phyloP scores from a whole-genome alignment of 2,888 invertebrate species.

The Pilophorus perplexus region DNA sequence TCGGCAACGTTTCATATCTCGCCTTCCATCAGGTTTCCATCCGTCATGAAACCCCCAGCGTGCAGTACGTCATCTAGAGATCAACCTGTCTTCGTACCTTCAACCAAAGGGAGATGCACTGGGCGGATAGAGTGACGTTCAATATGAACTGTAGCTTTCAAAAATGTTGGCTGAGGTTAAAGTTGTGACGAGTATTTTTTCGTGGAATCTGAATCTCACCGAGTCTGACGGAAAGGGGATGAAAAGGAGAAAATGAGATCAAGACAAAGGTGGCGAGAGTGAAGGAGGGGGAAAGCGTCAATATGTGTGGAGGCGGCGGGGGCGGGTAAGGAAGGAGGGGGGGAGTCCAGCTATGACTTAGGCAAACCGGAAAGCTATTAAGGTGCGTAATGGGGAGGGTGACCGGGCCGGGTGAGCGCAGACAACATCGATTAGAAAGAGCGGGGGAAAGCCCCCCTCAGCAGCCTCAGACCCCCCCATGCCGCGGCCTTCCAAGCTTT shows the following conservation, averaged over 20 bases:
- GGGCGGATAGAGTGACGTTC: too few species aligned
- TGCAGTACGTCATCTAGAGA: too few species aligned
- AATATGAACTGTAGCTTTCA: too few species aligned
- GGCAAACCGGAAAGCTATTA: constrained; percentile 62
- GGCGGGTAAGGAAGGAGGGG: constrained; percentile 35
- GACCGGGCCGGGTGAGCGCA: constrained; percentile 46
- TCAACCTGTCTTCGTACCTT: too few species aligned
- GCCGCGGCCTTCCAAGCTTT: not conserved
- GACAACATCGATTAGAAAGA: constrained; percentile 45
- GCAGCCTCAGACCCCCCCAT: too few species aligned
- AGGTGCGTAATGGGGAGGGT: constrained; percentile 68
- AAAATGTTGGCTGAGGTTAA: too few species aligned
- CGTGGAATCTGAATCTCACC: too few species aligned
- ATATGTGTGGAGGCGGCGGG: constrained; percentile 36
- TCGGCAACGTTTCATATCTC: not conserved
- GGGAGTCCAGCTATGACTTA: constrained; percentile 46
- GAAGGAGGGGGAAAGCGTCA: constrained; percentile 37
- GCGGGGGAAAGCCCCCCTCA: constrained; percentile 12
- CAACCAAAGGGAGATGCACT: too few species aligned
- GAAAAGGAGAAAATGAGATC: constrained; percentile 26
- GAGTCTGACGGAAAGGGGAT: not conserved
- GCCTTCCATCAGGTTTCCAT: too few species aligned
- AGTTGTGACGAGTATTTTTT: too few species aligned
- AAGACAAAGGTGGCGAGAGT: constrained; percentile 2
- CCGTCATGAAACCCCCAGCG: too few species aligned